Conservation (phyloP, 1,140 invertebrate species). For the Heliconius congener region DNA sequence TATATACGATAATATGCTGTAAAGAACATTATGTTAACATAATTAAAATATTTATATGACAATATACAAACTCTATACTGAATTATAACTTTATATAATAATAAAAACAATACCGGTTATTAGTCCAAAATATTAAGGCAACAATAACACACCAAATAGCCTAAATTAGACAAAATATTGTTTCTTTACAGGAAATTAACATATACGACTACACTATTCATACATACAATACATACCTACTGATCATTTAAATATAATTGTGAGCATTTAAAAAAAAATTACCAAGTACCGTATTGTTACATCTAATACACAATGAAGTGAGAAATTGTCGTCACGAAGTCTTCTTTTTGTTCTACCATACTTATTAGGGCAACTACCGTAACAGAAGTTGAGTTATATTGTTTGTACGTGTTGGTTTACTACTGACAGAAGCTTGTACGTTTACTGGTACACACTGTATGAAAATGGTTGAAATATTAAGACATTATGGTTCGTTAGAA, state of each 20-base stretch:
- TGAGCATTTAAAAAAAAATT: constrained; percentile 41
- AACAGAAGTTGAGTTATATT: constrained; percentile 54
- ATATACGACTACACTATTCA: background rate
- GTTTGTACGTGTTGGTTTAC: constrained; percentile 31
- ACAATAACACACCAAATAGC: background rate
- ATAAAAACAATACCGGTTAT: background rate
- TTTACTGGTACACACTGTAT: background rate
- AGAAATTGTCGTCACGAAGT: constrained; percentile 48
- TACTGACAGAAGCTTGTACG: constrained; percentile 33
- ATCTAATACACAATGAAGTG: constrained; percentile 36
- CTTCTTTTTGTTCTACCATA: constrained; percentile 21
- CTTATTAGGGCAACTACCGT: constrained; percentile 52
- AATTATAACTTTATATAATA: background rate
- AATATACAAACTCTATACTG: background rate
- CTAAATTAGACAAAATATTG: constrained; percentile 24
- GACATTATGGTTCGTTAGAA: background rate
- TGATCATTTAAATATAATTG: constrained; percentile 35
- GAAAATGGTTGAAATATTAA: background rate
- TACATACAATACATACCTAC: background rate
- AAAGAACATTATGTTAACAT: too few relatives aligned
- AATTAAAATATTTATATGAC: too few relatives aligned
- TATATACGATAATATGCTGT: too few relatives aligned
- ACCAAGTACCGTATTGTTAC: constrained; percentile 36
- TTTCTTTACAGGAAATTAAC: background rate
- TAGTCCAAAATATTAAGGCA: background rate